phyloP scores from a whole-genome alignment of 2,797 vertebrate species.

The Cyclopterus lumpus region DNA sequence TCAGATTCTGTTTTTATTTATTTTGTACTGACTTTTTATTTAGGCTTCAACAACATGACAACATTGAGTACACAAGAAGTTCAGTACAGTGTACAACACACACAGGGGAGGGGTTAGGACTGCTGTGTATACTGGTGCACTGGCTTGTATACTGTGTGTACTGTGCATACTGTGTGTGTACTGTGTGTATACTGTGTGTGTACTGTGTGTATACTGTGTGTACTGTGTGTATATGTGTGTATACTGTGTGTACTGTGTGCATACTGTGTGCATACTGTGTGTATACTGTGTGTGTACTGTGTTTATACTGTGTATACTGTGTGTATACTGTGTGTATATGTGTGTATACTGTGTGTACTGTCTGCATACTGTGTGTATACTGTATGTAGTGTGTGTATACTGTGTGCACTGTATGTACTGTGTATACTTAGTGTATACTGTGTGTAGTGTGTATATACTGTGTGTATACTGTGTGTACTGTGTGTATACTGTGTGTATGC shows the following conservation, averaged over 20 bases:
- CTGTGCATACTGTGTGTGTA: neutral
- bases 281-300: neutral
- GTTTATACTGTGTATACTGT: neutral
- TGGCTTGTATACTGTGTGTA: neutral
- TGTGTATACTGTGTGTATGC: neutral
- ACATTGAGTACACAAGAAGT: too few species aligned
- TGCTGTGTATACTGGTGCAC: too few species aligned
- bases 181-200: neutral
- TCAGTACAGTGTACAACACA: too few species aligned
- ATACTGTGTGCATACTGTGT: neutral
- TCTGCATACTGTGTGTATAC: neutral
- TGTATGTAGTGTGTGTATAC: neutral
- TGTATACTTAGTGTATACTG: neutral
- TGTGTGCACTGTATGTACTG: neutral
- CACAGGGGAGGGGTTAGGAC: too few species aligned
- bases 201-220: neutral
- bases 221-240: neutral
- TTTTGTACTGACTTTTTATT: too few species aligned
- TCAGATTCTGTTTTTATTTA: too few species aligned
- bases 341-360: neutral
- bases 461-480: neutral
- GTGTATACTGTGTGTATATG: neutral
- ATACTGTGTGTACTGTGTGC: neutral
- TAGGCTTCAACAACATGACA: too few species aligned
- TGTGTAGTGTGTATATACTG: too few species aligned